phyloP scores from a whole-genome alignment of 1,140 invertebrate genomes.

The Oryzaephilus surinamensis region DNA sequence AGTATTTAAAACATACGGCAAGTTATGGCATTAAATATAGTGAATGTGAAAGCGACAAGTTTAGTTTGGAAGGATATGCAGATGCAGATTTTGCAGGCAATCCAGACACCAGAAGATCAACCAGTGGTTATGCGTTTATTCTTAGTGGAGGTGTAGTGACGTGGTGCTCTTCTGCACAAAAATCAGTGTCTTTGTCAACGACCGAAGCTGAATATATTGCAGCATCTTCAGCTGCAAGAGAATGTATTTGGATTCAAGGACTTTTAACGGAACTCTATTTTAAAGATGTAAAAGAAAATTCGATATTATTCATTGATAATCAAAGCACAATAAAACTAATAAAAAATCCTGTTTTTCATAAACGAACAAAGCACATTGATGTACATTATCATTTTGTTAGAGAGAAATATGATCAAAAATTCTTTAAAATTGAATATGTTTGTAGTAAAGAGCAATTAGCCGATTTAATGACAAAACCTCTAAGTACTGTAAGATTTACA shows the following conservation, averaged over 20 bases:
- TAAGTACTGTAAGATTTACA: not conserved
- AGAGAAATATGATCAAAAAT: constrained; percentile 2
- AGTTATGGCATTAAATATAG: constrained; percentile 22
- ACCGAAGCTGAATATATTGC: constrained; percentile 37
- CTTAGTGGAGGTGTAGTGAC: constrained; percentile 27
- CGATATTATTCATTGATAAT: constrained; percentile 28
- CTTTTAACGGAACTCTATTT: constrained; percentile 8
- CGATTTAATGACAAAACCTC: constrained; percentile 18
- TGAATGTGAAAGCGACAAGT: not conserved
- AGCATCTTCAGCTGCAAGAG: constrained; percentile 23
- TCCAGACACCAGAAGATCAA: constrained; percentile 25
- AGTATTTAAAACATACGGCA: constrained; percentile 36
- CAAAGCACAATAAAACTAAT: constrained; percentile 26
- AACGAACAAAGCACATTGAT: constrained; percentile 30
- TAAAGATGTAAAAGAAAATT: not conserved
- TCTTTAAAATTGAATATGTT: constrained; percentile 6
- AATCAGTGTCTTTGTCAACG: constrained; percentile 25
- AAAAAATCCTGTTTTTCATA: constrained; percentile 27
- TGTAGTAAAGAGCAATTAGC: constrained; percentile 8
- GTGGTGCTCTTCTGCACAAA: constrained; percentile 34
- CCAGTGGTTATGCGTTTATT: constrained; percentile 30
- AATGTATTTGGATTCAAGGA: constrained; percentile 23
- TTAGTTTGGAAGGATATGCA: constrained; percentile 21
- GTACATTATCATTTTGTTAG: constrained; percentile 29
- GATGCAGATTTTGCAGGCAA: constrained; percentile 34